Conservation (phyloP, 2,113 vertebrate genomes). For the Hippopotamus amphibius region DNA sequence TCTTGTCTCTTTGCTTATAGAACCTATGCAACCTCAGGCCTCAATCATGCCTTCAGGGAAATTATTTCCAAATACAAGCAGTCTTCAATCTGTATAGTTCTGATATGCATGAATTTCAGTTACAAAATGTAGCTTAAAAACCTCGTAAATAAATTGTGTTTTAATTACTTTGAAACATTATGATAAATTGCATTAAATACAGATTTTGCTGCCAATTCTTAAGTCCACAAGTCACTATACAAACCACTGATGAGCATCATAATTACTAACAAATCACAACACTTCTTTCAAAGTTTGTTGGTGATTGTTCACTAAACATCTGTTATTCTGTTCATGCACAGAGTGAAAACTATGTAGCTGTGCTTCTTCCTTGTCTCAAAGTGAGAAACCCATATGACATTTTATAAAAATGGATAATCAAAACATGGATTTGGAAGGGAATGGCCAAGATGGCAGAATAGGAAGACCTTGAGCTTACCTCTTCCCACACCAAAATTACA, state of each 20-base stretch:
- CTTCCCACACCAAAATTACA: too few species aligned
- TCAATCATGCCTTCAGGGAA: not conserved
- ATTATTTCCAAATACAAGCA: not conserved
- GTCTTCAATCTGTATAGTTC: not conserved
- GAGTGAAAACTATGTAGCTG: not conserved
- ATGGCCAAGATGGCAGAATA: too few species aligned
- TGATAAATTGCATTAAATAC: not conserved
- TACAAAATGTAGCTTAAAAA: not conserved
- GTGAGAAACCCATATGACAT: too few species aligned
- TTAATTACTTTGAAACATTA: not conserved
- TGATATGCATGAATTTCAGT: not conserved
- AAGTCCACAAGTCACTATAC: not conserved
- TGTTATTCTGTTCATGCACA: not conserved
- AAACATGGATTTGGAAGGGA: not conserved
- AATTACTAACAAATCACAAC: not conserved
- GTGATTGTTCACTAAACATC: not conserved
- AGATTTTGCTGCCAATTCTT: not conserved
- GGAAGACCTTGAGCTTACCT: too few species aligned
- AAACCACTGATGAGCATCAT: not conserved
- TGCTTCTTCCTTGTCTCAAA: not conserved
- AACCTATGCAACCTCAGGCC: not conserved
- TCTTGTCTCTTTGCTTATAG: not conserved
- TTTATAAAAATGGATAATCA: not conserved
- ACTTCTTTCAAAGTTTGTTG: not conserved
- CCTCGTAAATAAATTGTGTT: not conserved